Percentiles rank a stretch among this genome's conserved stretches.
Conservation (phyloP, 37 sponge, comb jelly and placozoan genomes). For the Amphimedon queenslandica region DNA sequence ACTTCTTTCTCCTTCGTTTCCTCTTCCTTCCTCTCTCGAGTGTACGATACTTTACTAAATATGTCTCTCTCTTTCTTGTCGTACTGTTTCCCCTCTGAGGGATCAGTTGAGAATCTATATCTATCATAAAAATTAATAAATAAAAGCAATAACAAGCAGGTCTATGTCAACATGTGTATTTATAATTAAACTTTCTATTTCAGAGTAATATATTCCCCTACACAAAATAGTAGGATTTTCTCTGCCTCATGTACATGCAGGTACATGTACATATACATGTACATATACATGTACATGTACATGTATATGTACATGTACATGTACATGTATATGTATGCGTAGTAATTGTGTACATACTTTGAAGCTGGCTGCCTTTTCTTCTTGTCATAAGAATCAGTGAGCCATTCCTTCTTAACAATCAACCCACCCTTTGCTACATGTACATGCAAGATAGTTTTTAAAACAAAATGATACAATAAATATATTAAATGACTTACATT, state of each 20-base stretch:
- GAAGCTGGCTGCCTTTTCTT: constrained; percentile 49
- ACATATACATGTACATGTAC: constrained; percentile 5
- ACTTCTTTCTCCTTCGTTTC: background rate
- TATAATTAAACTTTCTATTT: too few species aligned
- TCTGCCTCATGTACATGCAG: background rate
- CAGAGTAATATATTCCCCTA: too few species aligned
- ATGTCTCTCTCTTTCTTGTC: constrained; percentile 41
- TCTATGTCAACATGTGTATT: too few species aligned
- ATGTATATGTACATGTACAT: background rate
- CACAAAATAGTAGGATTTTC: too few species aligned
- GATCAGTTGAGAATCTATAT: too few species aligned
- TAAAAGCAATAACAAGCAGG: too few species aligned
- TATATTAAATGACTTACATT: too few species aligned
- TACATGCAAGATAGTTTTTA: background rate
- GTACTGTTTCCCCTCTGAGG: constrained; percentile 32
- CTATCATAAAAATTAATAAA: too few species aligned
- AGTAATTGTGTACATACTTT: constrained; percentile 32
- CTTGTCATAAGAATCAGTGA: constrained; percentile 51
- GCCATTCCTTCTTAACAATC: constrained; percentile 78
- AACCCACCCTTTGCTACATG: constrained; percentile 37
- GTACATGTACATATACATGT: background rate
- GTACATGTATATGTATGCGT: too few species aligned
- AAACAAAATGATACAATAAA: too few species aligned
- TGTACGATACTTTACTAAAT: constrained; percentile 1
- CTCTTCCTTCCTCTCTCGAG: background rate